A percentile compares a stretch with the other conserved stretches of the same genome.
Conservation (phyloP, 2,113 vertebrate species). For the Dunckerocampus dactyliophorus region DNA sequence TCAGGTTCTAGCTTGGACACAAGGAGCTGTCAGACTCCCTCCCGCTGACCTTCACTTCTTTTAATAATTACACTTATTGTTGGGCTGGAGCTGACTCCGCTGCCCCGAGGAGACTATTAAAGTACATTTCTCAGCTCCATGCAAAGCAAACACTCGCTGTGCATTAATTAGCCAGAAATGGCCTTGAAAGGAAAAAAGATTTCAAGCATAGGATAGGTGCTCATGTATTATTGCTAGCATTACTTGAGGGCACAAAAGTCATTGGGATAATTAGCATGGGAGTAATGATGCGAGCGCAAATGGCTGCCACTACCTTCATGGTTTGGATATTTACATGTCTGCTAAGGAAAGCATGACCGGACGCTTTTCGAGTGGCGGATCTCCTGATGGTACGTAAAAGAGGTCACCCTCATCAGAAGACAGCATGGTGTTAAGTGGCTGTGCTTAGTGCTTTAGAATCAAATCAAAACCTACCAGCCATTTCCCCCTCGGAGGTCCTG, state of each 20-base stretch:
- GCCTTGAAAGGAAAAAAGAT: conserved; percentile 33
- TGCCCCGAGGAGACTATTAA: conserved; percentile 57
- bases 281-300: conserved; percentile 36
- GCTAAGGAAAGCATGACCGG: not conserved
- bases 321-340: too few species aligned
- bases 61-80: conserved; percentile 54
- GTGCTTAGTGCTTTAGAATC: conserved; percentile 1
- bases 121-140: conserved; percentile 37
- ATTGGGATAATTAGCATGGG: conserved; percentile 50
- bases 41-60: conserved; percentile 46
- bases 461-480: not conserved
- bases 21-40: not conserved
- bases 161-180: conserved; percentile 49
- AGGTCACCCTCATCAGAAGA: not conserved
- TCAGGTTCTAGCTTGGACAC: not conserved
- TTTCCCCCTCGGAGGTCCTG: not conserved
- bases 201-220: conserved; percentile 22
- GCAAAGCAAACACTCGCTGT: conserved; percentile 37
- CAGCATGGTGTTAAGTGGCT: too few species aligned
- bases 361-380: too few species aligned
- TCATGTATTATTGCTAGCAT: conserved; percentile 26
- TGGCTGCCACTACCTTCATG: conserved; percentile 10
- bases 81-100: conserved; percentile 30
- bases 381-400: not conserved
- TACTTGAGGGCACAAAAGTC: conserved; percentile 38